Evolutionary conservation across 1,140 invertebrate genomes (phyloP).

Genomic region (Philotrypesis tridentata): DNA sequence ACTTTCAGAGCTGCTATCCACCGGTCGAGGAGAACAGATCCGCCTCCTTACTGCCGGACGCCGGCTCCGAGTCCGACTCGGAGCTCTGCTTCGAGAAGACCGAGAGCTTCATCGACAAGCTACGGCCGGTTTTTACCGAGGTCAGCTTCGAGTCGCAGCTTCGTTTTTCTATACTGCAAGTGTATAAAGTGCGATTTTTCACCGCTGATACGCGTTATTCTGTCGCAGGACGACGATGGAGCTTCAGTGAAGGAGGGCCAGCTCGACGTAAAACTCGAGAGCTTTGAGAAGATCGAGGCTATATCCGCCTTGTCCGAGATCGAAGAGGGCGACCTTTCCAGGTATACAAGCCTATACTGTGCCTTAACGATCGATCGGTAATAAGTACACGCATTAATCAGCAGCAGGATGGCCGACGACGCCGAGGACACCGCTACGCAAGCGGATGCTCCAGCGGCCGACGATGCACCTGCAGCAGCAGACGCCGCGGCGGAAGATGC

Average conservation of each 20-base stretch:
- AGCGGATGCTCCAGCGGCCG: not conserved
- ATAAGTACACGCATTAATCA: not conserved
- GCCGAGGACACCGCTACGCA: too few species aligned
- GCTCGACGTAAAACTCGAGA: not conserved
- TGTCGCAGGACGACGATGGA: not conserved
- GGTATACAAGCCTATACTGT: not conserved
- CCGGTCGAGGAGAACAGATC: constrained; percentile 17
- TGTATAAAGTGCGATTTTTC: too few species aligned
- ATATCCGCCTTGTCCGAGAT: not conserved
- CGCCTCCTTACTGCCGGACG: too few species aligned
- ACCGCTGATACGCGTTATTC: too few species aligned
- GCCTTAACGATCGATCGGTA: too few species aligned
- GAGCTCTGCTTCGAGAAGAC: constrained; percentile 21
- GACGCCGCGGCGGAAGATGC: not conserved
- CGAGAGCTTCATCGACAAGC: not conserved
- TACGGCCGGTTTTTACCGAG: not conserved
- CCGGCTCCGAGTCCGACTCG: not conserved
- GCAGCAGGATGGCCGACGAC: not conserved
- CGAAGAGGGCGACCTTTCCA: constrained; percentile 1
- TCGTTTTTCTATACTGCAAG: too few species aligned
- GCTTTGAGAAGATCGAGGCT: not conserved
- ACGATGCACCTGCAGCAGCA: too few species aligned
- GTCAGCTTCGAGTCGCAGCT: not conserved
- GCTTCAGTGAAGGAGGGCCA: not conserved
- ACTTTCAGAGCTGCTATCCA: constrained; percentile 36